Base-by-base conservation (phyloP, 30 jellyfish, hydroid and myxozoan genomes). In the Nemopilema nomurai region DNA sequence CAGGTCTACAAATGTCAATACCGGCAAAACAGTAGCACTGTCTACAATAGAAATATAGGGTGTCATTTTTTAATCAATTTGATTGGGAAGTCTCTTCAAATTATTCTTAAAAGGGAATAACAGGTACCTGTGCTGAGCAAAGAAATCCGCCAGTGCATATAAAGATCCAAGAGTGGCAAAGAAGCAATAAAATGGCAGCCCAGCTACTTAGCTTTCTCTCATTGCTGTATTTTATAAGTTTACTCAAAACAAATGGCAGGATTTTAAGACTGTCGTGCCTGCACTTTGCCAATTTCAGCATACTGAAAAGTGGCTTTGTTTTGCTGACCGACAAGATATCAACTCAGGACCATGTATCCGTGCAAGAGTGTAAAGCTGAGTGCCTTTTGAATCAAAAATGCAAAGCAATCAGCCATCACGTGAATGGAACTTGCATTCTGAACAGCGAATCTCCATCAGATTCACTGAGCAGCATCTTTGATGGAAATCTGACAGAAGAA, bases 381-480 rank as follows among this genome's bases (percentile, higher is more conserved):
- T 74, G 84, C 33, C 16, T 74, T 31, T 49, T 74, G 31, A 53
- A 74, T 18, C 49, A 20, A 8, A 21, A 16, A 0, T 74, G 84
- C 23, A 74, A 74, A 49, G 50, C 84, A 49, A 31, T 74, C 13
- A 74, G 52, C 23, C 21, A 26, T 3, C 50, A 74, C 66, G 26
- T 27, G 0, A 25, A 49, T 74, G 84, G 84, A 33, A 31, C 84
- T 16, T 74, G 84, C 68, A 32, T 29, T 31, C 33, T 74, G n/a
- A 74, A 74, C 29, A 49, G 71, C 33, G 33, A 74, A 9, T 74
- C 84, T 4, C 71, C 84, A 4, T 31, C 28, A 1, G 84, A 74
- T 74, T 67, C 69, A 17, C 21, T 27, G 23, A 67, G 52, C 52
- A 31, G 18, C 9, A 53, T 49, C 0, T 41, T 41, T 41, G 57